Conservation (phyloP, 2,113 vertebrate genomes). For the Onychostruthus taczanowskii region DNA sequence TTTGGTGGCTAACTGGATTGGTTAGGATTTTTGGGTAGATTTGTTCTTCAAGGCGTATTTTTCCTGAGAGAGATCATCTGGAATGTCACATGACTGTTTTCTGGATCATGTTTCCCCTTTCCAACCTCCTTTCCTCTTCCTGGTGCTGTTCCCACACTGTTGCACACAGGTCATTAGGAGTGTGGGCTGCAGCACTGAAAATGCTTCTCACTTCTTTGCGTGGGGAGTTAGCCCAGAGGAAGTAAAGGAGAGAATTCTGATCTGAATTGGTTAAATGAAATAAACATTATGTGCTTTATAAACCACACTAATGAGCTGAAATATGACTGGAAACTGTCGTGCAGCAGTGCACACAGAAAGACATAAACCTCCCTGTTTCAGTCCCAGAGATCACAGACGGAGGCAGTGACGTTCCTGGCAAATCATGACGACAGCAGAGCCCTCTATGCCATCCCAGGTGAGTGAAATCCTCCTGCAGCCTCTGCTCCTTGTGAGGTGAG, state of each 20-base stretch:
- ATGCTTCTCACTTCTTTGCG: not conserved
- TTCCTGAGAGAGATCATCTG: not conserved
- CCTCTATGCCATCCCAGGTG: conserved; percentile 96
- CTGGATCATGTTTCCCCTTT: not conserved
- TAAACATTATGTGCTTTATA: rapidly evolving
- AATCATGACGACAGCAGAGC: conserved; percentile 98
- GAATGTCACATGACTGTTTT: not conserved
- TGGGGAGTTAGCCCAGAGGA: not conserved
- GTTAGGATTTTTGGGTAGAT: not conserved
- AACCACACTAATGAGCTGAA: not conserved
- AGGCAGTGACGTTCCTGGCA: conserved; percentile 96
- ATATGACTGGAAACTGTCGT: not conserved
- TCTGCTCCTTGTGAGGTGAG: not conserved
- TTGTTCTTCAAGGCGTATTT: not conserved
- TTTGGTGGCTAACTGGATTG: not conserved
- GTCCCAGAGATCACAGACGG: conserved; percentile 97
- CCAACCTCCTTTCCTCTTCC: not conserved
- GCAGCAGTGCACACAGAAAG: not conserved
- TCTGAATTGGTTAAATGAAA: not conserved
- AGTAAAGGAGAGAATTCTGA: not conserved
- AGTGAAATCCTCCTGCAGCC: not conserved
- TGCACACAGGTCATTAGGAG: not conserved
- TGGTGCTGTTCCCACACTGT: not conserved
- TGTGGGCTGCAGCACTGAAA: not conserved
- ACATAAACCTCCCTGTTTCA: conserved; percentile 43